Conservation (phyloP, 1,140 invertebrate species). For the Latrodectus geometricus region DNA sequence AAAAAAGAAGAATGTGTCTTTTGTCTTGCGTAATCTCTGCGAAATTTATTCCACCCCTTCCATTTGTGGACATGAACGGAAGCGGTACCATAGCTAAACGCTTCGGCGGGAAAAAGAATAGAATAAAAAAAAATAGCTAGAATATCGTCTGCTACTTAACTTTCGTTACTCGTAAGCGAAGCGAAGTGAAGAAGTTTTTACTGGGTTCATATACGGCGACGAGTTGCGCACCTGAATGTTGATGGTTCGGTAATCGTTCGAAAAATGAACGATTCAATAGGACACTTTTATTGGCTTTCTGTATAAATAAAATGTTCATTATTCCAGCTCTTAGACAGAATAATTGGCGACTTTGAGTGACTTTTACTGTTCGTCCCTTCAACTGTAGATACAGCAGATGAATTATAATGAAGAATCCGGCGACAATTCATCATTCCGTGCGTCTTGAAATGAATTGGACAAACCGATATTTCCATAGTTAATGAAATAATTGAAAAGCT, state of each 20-base stretch:
- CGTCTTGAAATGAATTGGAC: not conserved
- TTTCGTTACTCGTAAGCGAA: constrained; percentile 10
- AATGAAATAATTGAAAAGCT: not conserved
- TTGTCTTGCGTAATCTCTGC: constrained; percentile 37
- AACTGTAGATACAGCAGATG: not conserved
- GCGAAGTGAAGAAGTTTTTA: constrained; percentile 40
- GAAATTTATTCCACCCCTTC: constrained; percentile 55
- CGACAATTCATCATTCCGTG: not conserved
- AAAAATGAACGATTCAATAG: constrained; percentile 10
- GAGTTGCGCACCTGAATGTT: constrained; percentile 28
- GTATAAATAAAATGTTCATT: constrained; percentile 34
- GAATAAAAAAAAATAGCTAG: constrained; percentile 9
- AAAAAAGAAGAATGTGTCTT: not conserved
- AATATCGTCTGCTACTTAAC: constrained; percentile 13
- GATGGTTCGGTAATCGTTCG: constrained; percentile 34
- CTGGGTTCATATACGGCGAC: constrained; percentile 18
- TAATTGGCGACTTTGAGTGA: not conserved
- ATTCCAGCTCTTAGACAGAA: constrained; percentile 12
- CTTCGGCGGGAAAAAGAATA: constrained; percentile 29
- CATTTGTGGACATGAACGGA: constrained; percentile 19
- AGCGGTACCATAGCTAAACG: constrained; percentile 50
- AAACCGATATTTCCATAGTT: not conserved
- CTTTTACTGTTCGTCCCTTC: not conserved
- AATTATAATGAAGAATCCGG: not conserved
- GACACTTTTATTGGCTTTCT: constrained; percentile 22